A percentile compares a stretch with the other conserved stretches of the same genome.
Evolutionary conservation across 2,797 vertebrate genomes (phyloP).

Genomic region (Gymnocypris eckloni): DNA sequence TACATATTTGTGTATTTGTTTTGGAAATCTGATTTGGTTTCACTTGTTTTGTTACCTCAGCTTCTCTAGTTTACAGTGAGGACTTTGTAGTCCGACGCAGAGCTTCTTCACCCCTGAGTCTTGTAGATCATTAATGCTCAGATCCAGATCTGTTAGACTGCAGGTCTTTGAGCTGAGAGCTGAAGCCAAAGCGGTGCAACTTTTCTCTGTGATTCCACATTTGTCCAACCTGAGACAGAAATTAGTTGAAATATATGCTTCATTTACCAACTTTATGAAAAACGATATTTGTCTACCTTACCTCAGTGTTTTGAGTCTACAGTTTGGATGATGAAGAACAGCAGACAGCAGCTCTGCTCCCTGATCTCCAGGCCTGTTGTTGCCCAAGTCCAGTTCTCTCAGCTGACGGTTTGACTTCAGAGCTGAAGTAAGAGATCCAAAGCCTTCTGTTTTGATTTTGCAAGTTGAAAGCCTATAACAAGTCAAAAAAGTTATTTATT

Average conservation of each 20-base stretch:
- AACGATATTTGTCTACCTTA: not conserved
- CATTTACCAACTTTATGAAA: not conserved
- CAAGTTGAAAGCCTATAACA: constrained; percentile 14
- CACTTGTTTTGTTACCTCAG: not conserved
- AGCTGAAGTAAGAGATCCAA: not conserved
- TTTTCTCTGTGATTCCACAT: too few species aligned
- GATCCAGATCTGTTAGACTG: constrained; percentile 31
- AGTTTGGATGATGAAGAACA: not conserved
- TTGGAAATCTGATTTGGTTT: not conserved
- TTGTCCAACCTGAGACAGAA: not conserved
- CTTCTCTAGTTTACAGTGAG: constrained; percentile 16
- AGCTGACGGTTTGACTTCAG: constrained; percentile 24
- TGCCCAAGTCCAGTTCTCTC: constrained; percentile 20
- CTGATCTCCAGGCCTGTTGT: constrained; percentile 16
- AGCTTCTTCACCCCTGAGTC: not conserved
- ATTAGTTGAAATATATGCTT: not conserved
- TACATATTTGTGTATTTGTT: not conserved
- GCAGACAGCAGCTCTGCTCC: not conserved
- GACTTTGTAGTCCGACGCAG: not conserved
- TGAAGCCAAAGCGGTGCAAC: not conserved
- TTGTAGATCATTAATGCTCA: constrained; percentile 18
- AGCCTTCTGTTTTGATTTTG: constrained; percentile 1
- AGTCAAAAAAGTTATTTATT: not conserved
- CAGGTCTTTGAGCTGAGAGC: constrained; percentile 9
- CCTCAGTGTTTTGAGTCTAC: constrained; percentile 23